A percentile compares a stretch with the other conserved stretches of the same genome.
Evolutionary conservation across 2,888 invertebrate species (phyloP).

Genomic region (Ischnura elegans): DNA sequence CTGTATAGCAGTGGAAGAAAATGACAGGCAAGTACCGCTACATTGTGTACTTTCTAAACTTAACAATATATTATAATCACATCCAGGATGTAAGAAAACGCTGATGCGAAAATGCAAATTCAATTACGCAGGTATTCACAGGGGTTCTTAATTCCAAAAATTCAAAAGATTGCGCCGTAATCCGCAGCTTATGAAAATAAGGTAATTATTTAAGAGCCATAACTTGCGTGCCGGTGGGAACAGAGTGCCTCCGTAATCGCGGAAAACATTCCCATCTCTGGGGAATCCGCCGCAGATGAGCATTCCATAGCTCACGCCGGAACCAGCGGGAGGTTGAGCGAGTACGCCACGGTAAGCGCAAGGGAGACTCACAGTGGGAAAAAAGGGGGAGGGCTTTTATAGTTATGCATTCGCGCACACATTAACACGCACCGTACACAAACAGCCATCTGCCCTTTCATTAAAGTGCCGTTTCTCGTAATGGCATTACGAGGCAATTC

Average conservation of each 20-base stretch:
- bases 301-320: neutral
- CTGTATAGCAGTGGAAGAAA: too few relatives aligned
- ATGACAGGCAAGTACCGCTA: too few relatives aligned
- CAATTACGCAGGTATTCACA: too few relatives aligned
- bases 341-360: neutral
- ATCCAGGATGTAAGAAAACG: too few relatives aligned
- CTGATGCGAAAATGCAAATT: too few relatives aligned
- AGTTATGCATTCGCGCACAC: slow-evolving; percentile 8
- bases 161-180: too few relatives aligned
- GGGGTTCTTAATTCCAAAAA: too few relatives aligned
- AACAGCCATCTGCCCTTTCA: slow-evolving; percentile 28
- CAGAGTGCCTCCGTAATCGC: neutral
- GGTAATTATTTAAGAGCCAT: too few relatives aligned
- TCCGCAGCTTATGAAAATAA: too few relatives aligned
- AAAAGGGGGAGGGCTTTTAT: neutral
- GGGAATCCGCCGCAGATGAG: neutral
- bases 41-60: too few relatives aligned
- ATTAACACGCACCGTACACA: neutral
- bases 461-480: slow-evolving; percentile 35
- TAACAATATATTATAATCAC: too few relatives aligned
- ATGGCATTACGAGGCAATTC: slow-evolving; percentile 38
- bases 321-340: neutral
- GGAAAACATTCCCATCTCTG: neutral
- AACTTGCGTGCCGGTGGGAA: neutral
- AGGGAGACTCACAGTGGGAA: neutral